Evolutionary conservation across 2,113 vertebrate genomes (phyloP).

Genomic region (Eudyptes chrysolophus): DNA sequence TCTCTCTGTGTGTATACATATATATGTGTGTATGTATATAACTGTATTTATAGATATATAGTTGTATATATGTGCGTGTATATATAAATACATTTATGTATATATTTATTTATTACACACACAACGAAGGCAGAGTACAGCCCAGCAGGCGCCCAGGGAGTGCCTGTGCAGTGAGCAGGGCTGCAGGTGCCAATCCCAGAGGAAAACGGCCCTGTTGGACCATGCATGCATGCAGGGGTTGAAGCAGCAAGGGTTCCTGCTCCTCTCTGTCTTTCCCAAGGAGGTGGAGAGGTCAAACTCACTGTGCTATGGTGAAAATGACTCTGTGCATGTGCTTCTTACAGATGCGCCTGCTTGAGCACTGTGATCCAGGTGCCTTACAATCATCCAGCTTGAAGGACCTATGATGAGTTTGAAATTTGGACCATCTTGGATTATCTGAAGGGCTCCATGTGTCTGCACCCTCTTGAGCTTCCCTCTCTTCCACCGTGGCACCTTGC

Average conservation of each 20-base stretch:
- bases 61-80: accelerated
- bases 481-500: background rate
- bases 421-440: background rate
- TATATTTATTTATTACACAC: background rate
- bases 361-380: background rate
- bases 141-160: background rate
- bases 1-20: background rate
- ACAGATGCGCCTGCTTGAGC: background rate
- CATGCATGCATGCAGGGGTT: accelerated
- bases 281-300: background rate
- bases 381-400: background rate
- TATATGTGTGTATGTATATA: background rate
- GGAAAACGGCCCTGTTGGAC: background rate
- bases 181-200: background rate
- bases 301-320: background rate
- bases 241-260: background rate
- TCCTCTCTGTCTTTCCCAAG: background rate
- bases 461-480: background rate
- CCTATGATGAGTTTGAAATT: background rate
- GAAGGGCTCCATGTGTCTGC: background rate
- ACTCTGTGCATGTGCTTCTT: background rate
- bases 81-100: accelerated
- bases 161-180: background rate
- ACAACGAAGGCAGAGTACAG: accelerated
- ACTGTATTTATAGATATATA: accelerated